Conservation (phyloP, 2,888 invertebrate species). For the Amphipyra tragopoginis region DNA sequence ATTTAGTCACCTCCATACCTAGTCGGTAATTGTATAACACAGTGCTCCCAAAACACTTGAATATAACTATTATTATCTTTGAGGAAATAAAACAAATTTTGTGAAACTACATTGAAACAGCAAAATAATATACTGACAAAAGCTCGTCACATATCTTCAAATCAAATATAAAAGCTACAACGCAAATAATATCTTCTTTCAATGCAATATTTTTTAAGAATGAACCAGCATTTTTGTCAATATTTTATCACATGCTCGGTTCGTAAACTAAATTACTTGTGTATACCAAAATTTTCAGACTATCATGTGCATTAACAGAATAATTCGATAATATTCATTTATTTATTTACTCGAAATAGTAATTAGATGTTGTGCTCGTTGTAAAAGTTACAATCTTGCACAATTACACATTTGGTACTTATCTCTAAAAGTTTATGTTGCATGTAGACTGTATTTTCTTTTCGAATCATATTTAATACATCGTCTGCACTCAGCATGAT, state of each 20-base stretch:
- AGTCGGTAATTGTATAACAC: conserved; percentile 28
- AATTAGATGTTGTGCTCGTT: conserved; percentile 3
- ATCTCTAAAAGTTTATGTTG: background rate
- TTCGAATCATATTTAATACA: background rate
- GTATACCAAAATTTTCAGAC: background rate
- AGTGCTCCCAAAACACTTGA: conserved; percentile 16
- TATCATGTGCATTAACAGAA: background rate
- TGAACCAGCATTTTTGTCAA: conserved; percentile 9
- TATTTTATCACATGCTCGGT: conserved; percentile 8
- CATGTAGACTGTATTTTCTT: too few relatives aligned
- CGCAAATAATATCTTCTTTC: conserved; percentile 21
- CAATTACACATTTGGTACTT: background rate
- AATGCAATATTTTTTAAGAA: background rate
- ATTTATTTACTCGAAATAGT: conserved; percentile 3
- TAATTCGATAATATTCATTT: too few relatives aligned
- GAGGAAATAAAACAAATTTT: conserved; percentile 16
- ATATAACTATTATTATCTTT: conserved; percentile 9
- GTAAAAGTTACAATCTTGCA: conserved; percentile 2
- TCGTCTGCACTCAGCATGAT: background rate
- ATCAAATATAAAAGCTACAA: conserved; percentile 7
- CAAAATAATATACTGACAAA: conserved; percentile 8
- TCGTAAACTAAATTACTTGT: background rate
- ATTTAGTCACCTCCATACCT: conserved; percentile 44
- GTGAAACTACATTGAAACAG: conserved; percentile 18
- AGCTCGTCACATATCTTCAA: background rate